These are phyloP conservation scores for Sminthurides aquaticus DNA, from an alignment of 2,888 invertebrate species.

Conservation along the genomic window DNA sequence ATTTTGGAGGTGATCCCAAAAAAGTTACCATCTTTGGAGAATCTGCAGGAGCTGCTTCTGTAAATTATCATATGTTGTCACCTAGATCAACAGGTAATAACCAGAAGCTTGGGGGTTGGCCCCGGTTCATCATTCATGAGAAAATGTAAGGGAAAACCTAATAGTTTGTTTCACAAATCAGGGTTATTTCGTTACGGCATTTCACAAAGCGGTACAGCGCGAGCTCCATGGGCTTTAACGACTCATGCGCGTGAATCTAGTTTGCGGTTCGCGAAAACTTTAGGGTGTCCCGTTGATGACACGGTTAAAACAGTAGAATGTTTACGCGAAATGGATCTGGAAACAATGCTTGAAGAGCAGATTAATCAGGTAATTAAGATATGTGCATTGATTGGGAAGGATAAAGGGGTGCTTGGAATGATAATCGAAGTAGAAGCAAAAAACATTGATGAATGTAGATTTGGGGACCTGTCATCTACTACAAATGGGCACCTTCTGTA, in stretches of 20 bases:
- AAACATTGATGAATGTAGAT: no score
- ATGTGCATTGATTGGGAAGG: no score
- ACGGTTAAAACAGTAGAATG: slow-evolving; percentile 8
- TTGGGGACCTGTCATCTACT: neutral
- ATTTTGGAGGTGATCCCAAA: slow-evolving; percentile 9
- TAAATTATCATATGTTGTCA: slow-evolving; percentile 2
- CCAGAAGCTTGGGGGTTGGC: no score
- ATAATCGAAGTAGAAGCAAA: no score
- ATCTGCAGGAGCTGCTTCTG: slow-evolving; percentile 12
- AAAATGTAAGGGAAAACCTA: neutral
- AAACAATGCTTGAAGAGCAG: neutral
- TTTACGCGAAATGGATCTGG: neutral
- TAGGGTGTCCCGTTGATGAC: neutral
- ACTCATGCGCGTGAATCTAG: neutral
- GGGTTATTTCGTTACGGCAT: slow-evolving; percentile 10
- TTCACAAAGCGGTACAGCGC: slow-evolving; percentile 4
- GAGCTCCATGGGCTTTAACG: slow-evolving; percentile 5
- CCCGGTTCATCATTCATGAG: neutral
- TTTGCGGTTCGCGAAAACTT: neutral
- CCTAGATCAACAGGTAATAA: slow-evolving; percentile 3
- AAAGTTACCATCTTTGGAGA: slow-evolving; percentile 16
- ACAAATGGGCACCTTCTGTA: slow-evolving; percentile 11
- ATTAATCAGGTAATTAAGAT: neutral
- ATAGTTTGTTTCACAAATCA: neutral
- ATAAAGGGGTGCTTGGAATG: no score